Conservation (phyloP, 2,113 vertebrate species). For the Monopterus albus region DNA sequence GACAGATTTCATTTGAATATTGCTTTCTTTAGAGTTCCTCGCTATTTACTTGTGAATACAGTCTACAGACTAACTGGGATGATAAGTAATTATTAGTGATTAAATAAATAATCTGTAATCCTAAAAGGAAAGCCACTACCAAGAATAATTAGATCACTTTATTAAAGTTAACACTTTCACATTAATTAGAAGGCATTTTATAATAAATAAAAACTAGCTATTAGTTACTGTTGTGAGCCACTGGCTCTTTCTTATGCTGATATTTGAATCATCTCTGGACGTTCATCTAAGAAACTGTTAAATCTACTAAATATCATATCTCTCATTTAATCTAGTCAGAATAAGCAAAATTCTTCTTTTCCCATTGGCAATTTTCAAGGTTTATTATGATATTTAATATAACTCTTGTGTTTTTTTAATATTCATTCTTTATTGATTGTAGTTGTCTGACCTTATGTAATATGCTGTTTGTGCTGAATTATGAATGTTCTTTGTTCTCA, state of each 20-base stretch:
- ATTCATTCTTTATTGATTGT: background rate
- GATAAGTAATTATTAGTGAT: background rate
- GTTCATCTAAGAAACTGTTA: background rate
- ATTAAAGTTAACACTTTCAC: too few relatives aligned
- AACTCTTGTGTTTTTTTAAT: background rate
- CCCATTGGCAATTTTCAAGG: background rate
- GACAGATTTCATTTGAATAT: background rate
- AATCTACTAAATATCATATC: background rate
- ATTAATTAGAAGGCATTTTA: background rate
- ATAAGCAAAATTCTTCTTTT: background rate
- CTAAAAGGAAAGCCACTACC: background rate
- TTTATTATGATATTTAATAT: background rate
- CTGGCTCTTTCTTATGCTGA: background rate
- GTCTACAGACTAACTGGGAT: background rate
- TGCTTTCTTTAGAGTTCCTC: background rate
- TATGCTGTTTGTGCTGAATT: background rate
- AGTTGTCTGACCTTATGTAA: background rate
- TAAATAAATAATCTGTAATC: too few relatives aligned
- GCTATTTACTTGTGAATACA: background rate
- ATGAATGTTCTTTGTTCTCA: background rate
- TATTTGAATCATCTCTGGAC: too few relatives aligned
- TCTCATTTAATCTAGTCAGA: background rate
- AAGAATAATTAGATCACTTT: too few relatives aligned
- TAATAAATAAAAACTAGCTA: background rate
- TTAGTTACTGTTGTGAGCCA: background rate